Conservation (phyloP, 1,140 invertebrate genomes). For the Telenomus remus region DNA sequence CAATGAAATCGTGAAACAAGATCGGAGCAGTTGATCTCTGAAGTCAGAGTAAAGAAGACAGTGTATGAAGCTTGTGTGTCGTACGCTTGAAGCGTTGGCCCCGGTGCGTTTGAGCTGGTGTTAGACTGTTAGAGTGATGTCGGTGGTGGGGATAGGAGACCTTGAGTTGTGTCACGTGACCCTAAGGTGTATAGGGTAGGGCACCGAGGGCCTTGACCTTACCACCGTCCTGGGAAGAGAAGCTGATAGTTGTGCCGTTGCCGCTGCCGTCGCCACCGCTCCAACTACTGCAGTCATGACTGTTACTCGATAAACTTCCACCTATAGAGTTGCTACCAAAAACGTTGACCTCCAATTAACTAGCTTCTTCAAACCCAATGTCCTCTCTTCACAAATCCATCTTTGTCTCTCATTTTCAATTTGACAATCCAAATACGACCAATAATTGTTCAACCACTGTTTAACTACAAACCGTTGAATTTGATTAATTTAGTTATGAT, state of each 20-base stretch:
- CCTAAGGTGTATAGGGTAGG: slow-evolving; percentile 73
- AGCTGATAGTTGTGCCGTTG: slow-evolving; percentile 51
- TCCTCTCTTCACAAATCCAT: too few relatives aligned
- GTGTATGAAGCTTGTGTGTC: slow-evolving; percentile 8
- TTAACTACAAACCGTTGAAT: too few relatives aligned
- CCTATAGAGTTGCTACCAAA: slow-evolving; percentile 65
- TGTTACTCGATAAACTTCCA: slow-evolving; percentile 59
- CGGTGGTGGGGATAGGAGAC: slow-evolving; percentile 72
- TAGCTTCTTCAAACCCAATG: not conserved
- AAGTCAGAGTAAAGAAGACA: slow-evolving; percentile 6
- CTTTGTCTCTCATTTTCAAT: too few relatives aligned
- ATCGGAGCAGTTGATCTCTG: slow-evolving; percentile 21
- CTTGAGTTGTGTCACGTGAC: slow-evolving; percentile 75
- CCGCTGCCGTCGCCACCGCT: slow-evolving; percentile 51
- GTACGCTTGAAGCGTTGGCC: not conserved
- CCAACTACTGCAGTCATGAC: slow-evolving; percentile 57
- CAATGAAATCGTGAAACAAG: slow-evolving; percentile 2
- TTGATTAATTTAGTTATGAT: too few relatives aligned
- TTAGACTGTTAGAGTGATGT: slow-evolving; percentile 25
- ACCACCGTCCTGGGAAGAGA: slow-evolving; percentile 56
- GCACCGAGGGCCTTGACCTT: slow-evolving; percentile 76
- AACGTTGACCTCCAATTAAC: slow-evolving; percentile 64
- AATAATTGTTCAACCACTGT: too few relatives aligned
- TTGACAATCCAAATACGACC: too few relatives aligned
- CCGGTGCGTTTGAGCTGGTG: slow-evolving; percentile 27